Evolutionary conservation across 2,888 invertebrate species (phyloP), one percentile per base, ranked within the genome.

Genomic region (Aricia artaxerxes): DNA sequence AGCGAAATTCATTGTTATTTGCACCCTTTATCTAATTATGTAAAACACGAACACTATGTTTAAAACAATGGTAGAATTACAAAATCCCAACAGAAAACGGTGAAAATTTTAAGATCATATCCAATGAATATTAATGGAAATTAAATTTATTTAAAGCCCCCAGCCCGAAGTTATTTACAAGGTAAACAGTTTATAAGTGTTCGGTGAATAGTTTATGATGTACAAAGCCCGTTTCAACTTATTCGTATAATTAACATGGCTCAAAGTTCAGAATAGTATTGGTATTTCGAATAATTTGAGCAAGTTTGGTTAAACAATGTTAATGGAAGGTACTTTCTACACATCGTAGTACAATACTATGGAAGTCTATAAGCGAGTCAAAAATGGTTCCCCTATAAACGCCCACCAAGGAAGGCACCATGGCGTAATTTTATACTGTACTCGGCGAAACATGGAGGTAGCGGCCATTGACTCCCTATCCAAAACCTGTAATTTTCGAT

Each of bases 11-110:
- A 86, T 83, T 84, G 85, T 83, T 24, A 24, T 24, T 24, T 24
- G 24, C 24, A 82, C 86, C 86, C 84, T 88, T 90, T 89, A 90
- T 88, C 88, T 88, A 89, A 92, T 91, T 91, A 92, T 91, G 89
- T 87, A 90, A 91, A 91, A 88, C 79, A 85, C 89, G 88, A 90
- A 4, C 86, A 85, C 86, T 85, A 87, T 90, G 89, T 86, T 85
- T 85, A 83, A 84, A 86, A 84, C 79, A 83, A 82, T 81, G 81
- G 80, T 81, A 79, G 80, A 82, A 81, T 85, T 82, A 84, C 86
- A 84, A 88, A 89, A 90, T 89, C 83, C 82, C 80, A 83, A 82
- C 83, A 73, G 79, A 81, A 83, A 83, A 82, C 82, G 82, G 82
- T 82, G 81, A 83, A 84, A 87, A 87, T 86, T 87, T 87, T 85